Percentiles rank a stretch among this genome's conserved stretches.
These are phyloP conservation scores for Schizaphis graminum DNA, from an alignment of 2,888 invertebrate species.

Conservation along the genomic window DNA sequence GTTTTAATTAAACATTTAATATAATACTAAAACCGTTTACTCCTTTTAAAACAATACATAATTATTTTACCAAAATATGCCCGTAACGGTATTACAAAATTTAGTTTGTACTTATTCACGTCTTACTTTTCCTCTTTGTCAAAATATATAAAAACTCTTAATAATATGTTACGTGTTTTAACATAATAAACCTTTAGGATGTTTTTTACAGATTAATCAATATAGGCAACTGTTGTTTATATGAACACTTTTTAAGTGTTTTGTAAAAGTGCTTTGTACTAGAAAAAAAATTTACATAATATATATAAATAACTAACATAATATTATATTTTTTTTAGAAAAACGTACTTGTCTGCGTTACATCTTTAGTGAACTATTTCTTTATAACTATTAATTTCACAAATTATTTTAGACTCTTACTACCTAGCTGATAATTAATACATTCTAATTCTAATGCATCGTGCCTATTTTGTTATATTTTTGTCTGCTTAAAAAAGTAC, in stretches of 20 bases:
- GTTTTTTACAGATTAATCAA: neutral
- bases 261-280: neutral
- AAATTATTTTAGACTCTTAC: neutral
- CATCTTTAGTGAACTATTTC: neutral
- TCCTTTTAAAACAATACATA: neutral
- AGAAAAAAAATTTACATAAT: neutral
- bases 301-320: neutral
- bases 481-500: neutral
- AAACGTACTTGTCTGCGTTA: neutral
- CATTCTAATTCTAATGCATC: neutral
- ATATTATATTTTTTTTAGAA: neutral
- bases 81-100: neutral
- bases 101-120: neutral
- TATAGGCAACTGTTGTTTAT: neutral
- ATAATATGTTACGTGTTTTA: neutral
- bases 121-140: neutral
- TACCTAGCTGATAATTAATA: neutral
- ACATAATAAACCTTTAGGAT: neutral
- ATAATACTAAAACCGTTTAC: neutral
- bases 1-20: constrained; percentile 44
- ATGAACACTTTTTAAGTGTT: neutral
- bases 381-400: neutral
- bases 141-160: neutral
- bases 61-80: constrained; percentile 14
- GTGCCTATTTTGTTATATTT: neutral